Evolutionary conservation across 2,113 vertebrate species (phyloP).

Genomic region (Platysternon megacephalum): DNA sequence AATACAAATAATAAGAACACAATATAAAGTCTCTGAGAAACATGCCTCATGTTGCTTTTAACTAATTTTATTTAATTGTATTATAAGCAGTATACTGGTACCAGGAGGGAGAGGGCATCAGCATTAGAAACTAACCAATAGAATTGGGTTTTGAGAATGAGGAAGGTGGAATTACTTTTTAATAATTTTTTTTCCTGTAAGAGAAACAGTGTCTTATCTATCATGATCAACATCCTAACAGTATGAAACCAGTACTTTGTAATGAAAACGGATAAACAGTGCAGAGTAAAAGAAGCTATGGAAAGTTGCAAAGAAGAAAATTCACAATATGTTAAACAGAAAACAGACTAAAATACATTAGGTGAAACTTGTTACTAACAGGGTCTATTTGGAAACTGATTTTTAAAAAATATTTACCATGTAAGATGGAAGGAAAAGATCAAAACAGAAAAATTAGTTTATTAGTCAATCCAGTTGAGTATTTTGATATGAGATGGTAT

Average conservation of each 20-base stretch:
- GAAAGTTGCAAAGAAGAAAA: not conserved
- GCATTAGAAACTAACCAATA: not conserved
- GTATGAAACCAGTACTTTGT: not conserved
- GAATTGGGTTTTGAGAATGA: not conserved
- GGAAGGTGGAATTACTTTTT: not conserved
- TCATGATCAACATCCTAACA: not conserved
- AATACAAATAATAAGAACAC: not conserved
- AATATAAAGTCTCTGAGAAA: not conserved
- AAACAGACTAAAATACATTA: not conserved
- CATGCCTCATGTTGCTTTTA: not conserved
- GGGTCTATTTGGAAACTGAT: not conserved
- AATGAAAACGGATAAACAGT: not conserved
- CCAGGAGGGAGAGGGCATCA: not conserved
- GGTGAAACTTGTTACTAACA: not conserved
- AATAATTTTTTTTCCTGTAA: not conserved
- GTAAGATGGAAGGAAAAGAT: not conserved
- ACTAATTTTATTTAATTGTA: not conserved
- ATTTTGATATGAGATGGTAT: not conserved
- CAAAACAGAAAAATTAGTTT: not conserved
- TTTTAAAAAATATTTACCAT: not conserved
- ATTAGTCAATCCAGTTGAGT: not conserved
- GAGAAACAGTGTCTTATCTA: not conserved
- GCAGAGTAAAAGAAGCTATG: not conserved
- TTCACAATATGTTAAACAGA: not conserved
- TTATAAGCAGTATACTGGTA: not conserved